These are phyloP conservation scores for Danio aesculapii DNA, from an alignment of 2,797 vertebrate genomes.

Conservation along the genomic window DNA sequence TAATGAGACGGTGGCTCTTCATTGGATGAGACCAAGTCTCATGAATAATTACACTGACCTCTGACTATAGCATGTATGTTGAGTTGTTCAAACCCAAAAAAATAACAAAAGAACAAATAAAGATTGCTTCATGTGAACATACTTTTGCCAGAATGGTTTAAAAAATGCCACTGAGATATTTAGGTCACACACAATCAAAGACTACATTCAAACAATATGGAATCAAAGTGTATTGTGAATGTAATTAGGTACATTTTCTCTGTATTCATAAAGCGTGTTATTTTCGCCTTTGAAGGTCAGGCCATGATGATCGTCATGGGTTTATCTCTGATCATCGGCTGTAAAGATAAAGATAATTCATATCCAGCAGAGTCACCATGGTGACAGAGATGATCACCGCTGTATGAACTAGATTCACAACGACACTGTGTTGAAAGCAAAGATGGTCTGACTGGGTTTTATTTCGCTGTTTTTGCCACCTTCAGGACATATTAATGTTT, in stretches of 20 bases:
- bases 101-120: not conserved
- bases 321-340: not conserved
- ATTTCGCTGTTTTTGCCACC: not conserved
- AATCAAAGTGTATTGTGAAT: not conserved
- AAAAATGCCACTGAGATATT: not conserved
- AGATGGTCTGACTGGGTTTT: not conserved
- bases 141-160: not conserved
- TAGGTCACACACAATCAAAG: conserved; percentile 1
- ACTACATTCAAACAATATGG: not conserved
- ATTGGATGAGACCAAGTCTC: not conserved
- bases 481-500: too few relatives aligned
- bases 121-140: not conserved
- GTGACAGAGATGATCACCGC: conserved; percentile 30
- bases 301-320: not conserved
- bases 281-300: not conserved
- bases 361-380: conserved; percentile 11
- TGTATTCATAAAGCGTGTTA: not conserved
- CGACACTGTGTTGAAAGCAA: not conserved
- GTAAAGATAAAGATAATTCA: conserved; percentile 30
- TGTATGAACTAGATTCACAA: conserved; percentile 17
- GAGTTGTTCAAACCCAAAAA: not conserved
- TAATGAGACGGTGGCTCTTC: not conserved
- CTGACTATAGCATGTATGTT: not conserved
- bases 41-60: not conserved
- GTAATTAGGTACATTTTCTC: not conserved